A percentile compares a stretch with the other conserved stretches of the same genome.
phyloP scores from a whole-genome alignment of 2,888 invertebrate genomes.

The Ormyrus thymus region DNA sequence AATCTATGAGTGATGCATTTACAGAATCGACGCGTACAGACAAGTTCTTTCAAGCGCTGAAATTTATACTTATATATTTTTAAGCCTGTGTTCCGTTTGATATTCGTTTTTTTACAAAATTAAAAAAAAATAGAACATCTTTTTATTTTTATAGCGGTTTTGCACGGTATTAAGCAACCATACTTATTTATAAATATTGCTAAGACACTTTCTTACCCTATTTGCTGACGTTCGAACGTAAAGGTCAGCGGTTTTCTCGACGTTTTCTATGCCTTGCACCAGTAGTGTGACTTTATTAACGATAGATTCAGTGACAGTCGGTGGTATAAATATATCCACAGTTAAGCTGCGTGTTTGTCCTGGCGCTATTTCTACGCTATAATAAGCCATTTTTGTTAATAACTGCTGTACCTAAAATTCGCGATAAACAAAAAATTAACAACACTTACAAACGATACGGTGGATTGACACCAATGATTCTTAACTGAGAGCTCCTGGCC shows the following conservation, averaged over 20 bases:
- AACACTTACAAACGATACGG: slow-evolving; percentile 53
- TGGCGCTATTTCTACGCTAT: slow-evolving; percentile 58
- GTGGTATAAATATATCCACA: slow-evolving; percentile 63
- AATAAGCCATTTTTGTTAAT: neutral
- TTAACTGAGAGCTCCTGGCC: slow-evolving; percentile 78
- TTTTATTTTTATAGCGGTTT: too few relatives aligned
- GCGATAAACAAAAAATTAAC: neutral
- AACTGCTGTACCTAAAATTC: neutral
- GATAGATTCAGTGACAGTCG: slow-evolving; percentile 14
- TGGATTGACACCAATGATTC: slow-evolving; percentile 78
- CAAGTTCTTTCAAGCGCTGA: neutral
- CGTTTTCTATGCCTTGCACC: slow-evolving; percentile 61
- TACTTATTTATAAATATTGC: too few relatives aligned
- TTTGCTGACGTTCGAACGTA: slow-evolving; percentile 60
- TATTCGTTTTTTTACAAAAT: neutral
- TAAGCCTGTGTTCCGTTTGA: neutral
- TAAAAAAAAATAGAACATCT: neutral
- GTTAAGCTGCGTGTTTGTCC: slow-evolving; percentile 62
- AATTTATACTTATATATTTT: neutral
- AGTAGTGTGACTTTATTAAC: slow-evolving; percentile 65
- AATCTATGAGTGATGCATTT: too few relatives aligned
- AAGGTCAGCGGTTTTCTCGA: slow-evolving; percentile 66
- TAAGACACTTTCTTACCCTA: slow-evolving; percentile 53
- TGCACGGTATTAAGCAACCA: too few relatives aligned
- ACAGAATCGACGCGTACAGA: too few relatives aligned